These are phyloP conservation scores for Sebastes taczanowskii DNA, from an alignment of 2,797 vertebrate species.

Conservation along the genomic window DNA sequence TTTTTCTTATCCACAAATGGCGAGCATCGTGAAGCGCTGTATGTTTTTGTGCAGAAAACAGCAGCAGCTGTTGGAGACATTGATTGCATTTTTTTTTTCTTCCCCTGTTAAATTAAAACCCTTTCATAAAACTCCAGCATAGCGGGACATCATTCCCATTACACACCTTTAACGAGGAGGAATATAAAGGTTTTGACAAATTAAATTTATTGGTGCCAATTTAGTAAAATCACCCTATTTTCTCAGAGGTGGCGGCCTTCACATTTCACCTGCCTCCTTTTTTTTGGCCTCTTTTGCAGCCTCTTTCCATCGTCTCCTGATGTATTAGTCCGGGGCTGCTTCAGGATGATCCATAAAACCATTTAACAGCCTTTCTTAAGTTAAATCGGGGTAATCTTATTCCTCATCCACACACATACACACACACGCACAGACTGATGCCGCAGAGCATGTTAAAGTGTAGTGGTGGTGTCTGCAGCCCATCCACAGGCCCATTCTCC, in stretches of 20 bases:
- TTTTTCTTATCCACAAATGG: neutral
- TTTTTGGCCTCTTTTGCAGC: constrained; percentile 16
- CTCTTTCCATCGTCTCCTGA: constrained; percentile 55
- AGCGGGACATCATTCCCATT: neutral
- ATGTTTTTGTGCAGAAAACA: neutral
- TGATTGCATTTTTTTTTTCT: neutral
- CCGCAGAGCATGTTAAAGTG: constrained; percentile 67
- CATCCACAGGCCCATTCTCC: constrained; percentile 79
- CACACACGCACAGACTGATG: constrained; percentile 34
- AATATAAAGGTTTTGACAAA: neutral
- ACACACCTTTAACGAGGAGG: neutral
- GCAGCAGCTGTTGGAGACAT: neutral
- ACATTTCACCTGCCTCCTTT: constrained; percentile 18
- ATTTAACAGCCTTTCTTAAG: constrained; percentile 79
- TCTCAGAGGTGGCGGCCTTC: constrained; percentile 25
- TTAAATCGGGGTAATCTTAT: constrained; percentile 81
- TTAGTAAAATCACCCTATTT: neutral
- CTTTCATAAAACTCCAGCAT: neutral
- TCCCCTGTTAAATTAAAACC: neutral
- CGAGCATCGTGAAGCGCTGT: neutral
- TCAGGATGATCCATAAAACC: constrained; percentile 77
- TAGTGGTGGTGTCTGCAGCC: constrained; percentile 71
- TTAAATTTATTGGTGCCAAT: neutral
- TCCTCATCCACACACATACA: constrained; percentile 62
- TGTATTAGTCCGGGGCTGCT: constrained; percentile 62